Evolutionary conservation across 2,797 vertebrate species (phyloP).

Genomic region (Xiphophorus birchmanni): DNA sequence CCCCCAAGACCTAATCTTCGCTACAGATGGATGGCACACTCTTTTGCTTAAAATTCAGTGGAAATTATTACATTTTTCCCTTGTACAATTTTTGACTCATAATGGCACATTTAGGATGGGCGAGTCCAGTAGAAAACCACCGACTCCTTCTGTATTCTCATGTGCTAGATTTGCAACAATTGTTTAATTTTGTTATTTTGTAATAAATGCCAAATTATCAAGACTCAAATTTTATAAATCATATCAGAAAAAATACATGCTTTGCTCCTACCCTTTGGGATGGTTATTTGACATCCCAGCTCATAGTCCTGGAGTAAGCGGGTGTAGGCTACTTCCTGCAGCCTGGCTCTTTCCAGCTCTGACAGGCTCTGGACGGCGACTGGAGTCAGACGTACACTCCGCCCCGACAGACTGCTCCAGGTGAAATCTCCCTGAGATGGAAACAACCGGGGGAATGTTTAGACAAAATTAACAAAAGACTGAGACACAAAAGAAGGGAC

Average conservation of each 20-base stretch:
- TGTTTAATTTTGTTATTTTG: slow-evolving; percentile 27
- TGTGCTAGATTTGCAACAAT: slow-evolving; percentile 22
- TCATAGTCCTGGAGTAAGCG: slow-evolving; percentile 94
- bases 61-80: neutral
- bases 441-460: neutral
- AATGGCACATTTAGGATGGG: slow-evolving; percentile 34
- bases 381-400: slow-evolving; percentile 89
- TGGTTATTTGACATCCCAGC: slow-evolving; percentile 93
- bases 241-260: neutral
- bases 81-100: neutral
- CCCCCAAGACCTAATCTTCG: neutral
- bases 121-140: slow-evolving; percentile 23
- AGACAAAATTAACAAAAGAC: neutral
- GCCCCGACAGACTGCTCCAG: slow-evolving; percentile 96
- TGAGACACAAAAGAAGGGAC: neutral
- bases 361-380: slow-evolving; percentile 93
- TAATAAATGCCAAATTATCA: slow-evolving; percentile 12
- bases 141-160: neutral
- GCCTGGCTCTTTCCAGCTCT: slow-evolving; percentile 89
- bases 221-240: neutral
- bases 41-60: slow-evolving; percentile 11
- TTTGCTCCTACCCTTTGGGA: slow-evolving; percentile 89
- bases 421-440: slow-evolving; percentile 91
- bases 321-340: slow-evolving; percentile 94
- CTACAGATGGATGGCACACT: neutral